A percentile compares a stretch with the other conserved stretches of the same genome.
Evolutionary conservation across 2,888 invertebrate genomes (phyloP).

Genomic region (Eupithecia subfuscata): DNA sequence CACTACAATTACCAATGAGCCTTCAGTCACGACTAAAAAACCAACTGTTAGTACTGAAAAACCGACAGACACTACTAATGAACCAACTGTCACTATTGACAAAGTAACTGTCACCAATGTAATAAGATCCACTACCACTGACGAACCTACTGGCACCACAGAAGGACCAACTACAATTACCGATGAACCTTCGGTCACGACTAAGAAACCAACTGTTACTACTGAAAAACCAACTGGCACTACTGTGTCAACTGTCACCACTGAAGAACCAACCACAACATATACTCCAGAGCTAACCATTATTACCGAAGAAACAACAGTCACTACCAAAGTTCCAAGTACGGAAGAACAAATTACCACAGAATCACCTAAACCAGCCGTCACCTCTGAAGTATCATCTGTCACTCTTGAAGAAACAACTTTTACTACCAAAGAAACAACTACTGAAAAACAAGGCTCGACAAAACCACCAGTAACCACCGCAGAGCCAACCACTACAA

Average conservation of each 20-base stretch:
- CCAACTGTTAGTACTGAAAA: neutral
- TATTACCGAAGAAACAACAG: neutral
- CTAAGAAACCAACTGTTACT: too few species aligned
- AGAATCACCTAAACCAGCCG: neutral
- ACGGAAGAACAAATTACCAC: neutral
- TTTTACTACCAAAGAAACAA: neutral
- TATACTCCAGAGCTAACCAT: neutral
- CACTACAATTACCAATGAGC: neutral
- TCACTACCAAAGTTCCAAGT: neutral
- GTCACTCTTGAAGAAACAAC: neutral
- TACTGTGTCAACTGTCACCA: neutral
- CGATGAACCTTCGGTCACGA: too few species aligned
- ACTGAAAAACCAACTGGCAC: neutral
- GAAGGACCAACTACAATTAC: neutral
- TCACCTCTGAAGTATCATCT: neutral
- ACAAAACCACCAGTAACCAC: neutral
- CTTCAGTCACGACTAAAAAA: neutral
- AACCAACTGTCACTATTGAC: neutral
- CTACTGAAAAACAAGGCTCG: neutral
- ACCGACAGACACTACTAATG: too few species aligned
- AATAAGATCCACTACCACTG: neutral
- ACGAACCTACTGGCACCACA: neutral
- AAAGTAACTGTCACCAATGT: neutral
- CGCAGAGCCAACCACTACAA: neutral
- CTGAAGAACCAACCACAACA: neutral